Percentiles rank a stretch among this genome's conserved stretches.
Evolutionary conservation across 35 echinoderm and acorn worm species (phyloP).

Genomic region (Strongylocentrotus purpuratus): DNA sequence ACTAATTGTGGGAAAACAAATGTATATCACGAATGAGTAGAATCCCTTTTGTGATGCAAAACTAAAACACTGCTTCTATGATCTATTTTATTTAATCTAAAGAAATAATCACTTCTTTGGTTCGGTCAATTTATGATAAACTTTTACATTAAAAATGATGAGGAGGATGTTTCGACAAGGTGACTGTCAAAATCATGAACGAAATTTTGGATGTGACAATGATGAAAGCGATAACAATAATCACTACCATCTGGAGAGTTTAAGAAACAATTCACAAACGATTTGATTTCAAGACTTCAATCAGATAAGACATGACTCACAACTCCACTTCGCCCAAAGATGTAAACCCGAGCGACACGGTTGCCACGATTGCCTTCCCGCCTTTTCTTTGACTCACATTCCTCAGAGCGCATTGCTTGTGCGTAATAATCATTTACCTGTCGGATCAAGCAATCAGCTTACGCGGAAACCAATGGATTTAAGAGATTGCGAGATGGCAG

Average conservation of each 20-base stretch:
- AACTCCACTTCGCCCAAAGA: neutral
- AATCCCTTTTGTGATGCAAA: too few species aligned
- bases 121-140: too few species aligned
- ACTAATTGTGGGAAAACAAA: too few species aligned
- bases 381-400: slow-evolving; percentile 41
- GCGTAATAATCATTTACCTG: slow-evolving; percentile 38
- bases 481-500: slow-evolving; percentile 28
- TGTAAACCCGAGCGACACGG: neutral
- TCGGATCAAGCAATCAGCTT: neutral
- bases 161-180: neutral
- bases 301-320: slow-evolving; percentile 1
- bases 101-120: too few species aligned
- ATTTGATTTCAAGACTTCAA: neutral
- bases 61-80: too few species aligned
- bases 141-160: neutral
- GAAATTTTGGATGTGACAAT: neutral
- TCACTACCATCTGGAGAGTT: neutral
- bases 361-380: slow-evolving; percentile 20
- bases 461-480: slow-evolving; percentile 28
- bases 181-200: neutral
- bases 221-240: neutral
- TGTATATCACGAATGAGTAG: too few species aligned
- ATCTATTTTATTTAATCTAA: too few species aligned
- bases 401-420: neutral
- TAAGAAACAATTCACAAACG: slow-evolving; percentile 6